phyloP scores from a whole-genome alignment of 2,797 vertebrate species.

The Sciurus carolinensis region DNA sequence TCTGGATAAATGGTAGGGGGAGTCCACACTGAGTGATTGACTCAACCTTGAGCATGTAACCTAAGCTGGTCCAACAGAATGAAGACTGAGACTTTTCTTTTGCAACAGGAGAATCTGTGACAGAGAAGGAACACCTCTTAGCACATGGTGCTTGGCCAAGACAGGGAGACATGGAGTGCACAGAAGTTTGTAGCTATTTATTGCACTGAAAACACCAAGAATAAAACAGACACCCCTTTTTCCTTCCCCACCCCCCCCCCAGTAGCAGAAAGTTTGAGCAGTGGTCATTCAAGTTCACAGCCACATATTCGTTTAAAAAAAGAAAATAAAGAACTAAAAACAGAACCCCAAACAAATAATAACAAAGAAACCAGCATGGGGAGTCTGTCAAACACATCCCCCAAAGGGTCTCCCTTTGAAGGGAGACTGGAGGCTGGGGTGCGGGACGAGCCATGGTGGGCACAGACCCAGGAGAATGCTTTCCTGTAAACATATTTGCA shows the following conservation, averaged over 20 bases:
- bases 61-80: constrained; percentile 40
- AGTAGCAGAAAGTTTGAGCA: constrained; percentile 88
- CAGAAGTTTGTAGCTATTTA: constrained; percentile 91
- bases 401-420: constrained; percentile 61
- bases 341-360: constrained; percentile 76
- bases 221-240: constrained; percentile 89
- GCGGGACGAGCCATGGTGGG: constrained; percentile 68
- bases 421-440: constrained; percentile 65
- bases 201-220: constrained; percentile 92
- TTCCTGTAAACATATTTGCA: constrained; percentile 74
- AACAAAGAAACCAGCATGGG: constrained; percentile 87
- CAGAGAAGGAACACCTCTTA: neutral
- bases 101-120: neutral
- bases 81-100: neutral
- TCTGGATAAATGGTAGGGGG: no score
- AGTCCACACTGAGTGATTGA: neutral
- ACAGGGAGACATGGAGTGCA: constrained; percentile 82
- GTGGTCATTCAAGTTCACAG: constrained; percentile 90
- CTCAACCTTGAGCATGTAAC: neutral
- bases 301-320: constrained; percentile 84
- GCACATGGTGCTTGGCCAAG: neutral
- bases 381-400: constrained; percentile 82
- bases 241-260: constrained; percentile 73
- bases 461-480: constrained; percentile 72
- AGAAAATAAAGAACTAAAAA: constrained; percentile 66